Evolutionary conservation across 1,140 invertebrate species (phyloP), one percentile per base, ranked within the genome.

Genomic region (Ctenoplectra terminalis): DNA sequence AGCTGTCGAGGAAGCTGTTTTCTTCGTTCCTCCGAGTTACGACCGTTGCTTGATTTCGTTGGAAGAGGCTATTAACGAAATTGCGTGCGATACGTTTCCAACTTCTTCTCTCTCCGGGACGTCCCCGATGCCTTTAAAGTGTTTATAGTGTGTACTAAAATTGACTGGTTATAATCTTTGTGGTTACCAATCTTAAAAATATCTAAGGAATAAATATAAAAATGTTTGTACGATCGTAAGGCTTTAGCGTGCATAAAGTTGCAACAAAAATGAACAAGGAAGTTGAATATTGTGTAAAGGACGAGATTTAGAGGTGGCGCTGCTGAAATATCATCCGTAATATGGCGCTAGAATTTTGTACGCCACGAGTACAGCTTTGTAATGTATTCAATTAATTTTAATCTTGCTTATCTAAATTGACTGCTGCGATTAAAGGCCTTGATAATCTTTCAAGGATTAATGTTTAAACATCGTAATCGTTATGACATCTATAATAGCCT

Each of bases 21-120:
- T 67, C 50, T 60, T 72, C 29, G n/a, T 29, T 29, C 17, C 17
- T 56, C 29, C 67, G 37, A 81, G 73, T 86, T 67, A 84, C 52
- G 82, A 72, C 20, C 52, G 77, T 60, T 48, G 60, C 31, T 64
- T 83, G 82, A 85, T 84, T 79, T 73, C 69, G n/a, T 29, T 11
- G 9, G 15, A n/a, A 56, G 23, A 52, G 34, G 37, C 37, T 13
- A 26, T 40, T 56, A 34, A 54, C 17, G 64, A 74, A 81, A 76
- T 85, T 74, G 76, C 73, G 34, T 46, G 56, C 63, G 70, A 85
- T 60, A 56, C 50, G 34, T 64, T 37, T 81, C 50, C 70, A 13
- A 60, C 17, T n/a, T 37, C 31, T 54, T 26, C 48, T 8, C 13
- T 54, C n/a, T 17, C 8, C 11, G 20, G n/a, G 13, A 43, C 15